phyloP scores from a whole-genome alignment of 2,113 vertebrate species.

The Apodemus speciosus region DNA sequence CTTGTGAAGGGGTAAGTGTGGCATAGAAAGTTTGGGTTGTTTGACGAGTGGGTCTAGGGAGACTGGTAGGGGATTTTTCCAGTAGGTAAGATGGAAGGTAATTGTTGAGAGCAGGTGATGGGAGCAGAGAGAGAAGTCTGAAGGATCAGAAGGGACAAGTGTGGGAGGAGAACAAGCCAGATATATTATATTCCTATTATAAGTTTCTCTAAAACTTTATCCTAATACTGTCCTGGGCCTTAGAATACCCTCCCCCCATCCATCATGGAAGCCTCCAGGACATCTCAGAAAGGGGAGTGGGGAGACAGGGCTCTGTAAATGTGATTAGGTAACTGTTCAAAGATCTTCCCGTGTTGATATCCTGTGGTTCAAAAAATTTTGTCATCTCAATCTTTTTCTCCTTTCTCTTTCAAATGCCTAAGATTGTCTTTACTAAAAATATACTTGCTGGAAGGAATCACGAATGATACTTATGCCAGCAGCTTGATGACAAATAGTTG shows the following conservation, averaged over 20 bases:
- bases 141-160: neutral
- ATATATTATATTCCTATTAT: neutral
- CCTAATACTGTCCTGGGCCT: neutral
- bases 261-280: neutral
- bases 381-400: conserved; percentile 28
- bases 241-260: neutral
- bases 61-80: neutral
- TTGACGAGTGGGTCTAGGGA: neutral
- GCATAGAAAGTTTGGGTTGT: neutral
- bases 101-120: neutral
- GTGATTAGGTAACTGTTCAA: neutral
- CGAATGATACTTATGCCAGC: conserved; percentile 38
- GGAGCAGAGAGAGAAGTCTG: neutral
- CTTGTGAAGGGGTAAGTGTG: neutral
- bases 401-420: conserved; percentile 24
- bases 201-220: neutral
- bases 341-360: neutral
- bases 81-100: neutral
- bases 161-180: neutral
- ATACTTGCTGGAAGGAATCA: conserved; percentile 8
- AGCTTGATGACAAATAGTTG: conserved; percentile 63
- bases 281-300: neutral
- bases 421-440: conserved; percentile 49
- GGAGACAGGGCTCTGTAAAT: neutral
- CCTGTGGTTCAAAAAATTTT: conserved; percentile 38